Evolutionary conservation across 2,113 vertebrate genomes (phyloP), one percentile per base, ranked within the genome.

Genomic region (Rhinichthys klamathensis): DNA sequence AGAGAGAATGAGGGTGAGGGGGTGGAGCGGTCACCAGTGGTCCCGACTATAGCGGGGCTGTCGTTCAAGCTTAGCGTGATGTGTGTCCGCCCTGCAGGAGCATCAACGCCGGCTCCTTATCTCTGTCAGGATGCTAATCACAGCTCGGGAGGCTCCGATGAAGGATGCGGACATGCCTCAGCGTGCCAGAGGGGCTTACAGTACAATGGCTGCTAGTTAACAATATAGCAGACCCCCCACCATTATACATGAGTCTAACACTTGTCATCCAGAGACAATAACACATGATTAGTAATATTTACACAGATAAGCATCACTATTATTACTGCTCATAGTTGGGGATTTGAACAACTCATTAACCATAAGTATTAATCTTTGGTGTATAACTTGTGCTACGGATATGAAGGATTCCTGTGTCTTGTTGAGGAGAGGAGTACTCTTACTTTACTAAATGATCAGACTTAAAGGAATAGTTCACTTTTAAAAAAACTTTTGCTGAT

Each of bases 61-160:
- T 85, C 54, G 82, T 27, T 58, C 75, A 85, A 10, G 51, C 85
- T 89, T 89, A 84, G 83, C 15, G 35, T 90, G 87, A 87, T 82
- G 63, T 87, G 84, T 70, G 56, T 82, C 46, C 49, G 67, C 72
- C 86, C 69, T 65, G 61, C 69, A 75, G 87, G 70, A 82, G 76
- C 61, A 67, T 77, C 67, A 74, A 5, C 76, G 11, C 30, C 35
- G 58, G 51, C 54, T 85, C 44, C 79, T 80, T 67, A 82, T 78
- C 80, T 85, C 76, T 78, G 79, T 88, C 87, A 87, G 83, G 27
- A 65, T 76, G 73, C 60, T 67, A 77, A 87, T 85, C 82, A 76
- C 85, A 78, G 73, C 69, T 79, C 49, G 58, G 84, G 76, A 76
- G 46, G 69, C 56, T 83, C 41, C 27, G 46, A 49, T 35, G 54